A percentile compares a stretch with the other conserved stretches of the same genome.
phyloP scores from a whole-genome alignment of 2,888 invertebrate genomes.

The Hydraecia micacea region DNA sequence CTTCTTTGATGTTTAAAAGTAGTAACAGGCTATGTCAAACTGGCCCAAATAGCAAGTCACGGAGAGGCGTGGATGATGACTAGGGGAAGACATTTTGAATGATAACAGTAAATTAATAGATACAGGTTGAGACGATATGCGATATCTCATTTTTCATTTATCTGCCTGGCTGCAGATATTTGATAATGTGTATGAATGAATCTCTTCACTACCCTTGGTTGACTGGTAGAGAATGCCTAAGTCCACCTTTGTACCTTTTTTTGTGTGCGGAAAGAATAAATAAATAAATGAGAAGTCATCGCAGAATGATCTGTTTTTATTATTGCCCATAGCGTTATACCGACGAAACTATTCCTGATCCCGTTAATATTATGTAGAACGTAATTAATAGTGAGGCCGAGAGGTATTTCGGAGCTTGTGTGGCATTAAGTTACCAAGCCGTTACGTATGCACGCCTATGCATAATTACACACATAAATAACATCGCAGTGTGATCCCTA shows the following conservation, averaged over 20 bases:
- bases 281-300: background rate
- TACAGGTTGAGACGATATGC: background rate
- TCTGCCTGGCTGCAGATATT: background rate
- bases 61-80: background rate
- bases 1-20: background rate
- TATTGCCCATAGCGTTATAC: background rate
- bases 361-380: constrained; percentile 1
- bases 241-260: no score
- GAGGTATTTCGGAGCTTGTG: constrained; percentile 38
- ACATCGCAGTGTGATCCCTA: constrained; percentile 46
- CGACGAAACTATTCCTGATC: background rate
- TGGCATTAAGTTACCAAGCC: constrained; percentile 54
- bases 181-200: no score
- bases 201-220: no score
- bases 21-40: background rate
- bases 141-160: background rate
- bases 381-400: constrained; percentile 21
- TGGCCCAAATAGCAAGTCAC: background rate
- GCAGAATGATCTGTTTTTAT: background rate
- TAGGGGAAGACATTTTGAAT: background rate
- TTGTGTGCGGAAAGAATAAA: no score
- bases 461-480: constrained; percentile 60
- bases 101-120: background rate
- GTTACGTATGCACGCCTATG: constrained; percentile 48
- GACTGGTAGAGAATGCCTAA: no score